Conservation (phyloP, 2,888 invertebrate species). For the Dryocosmus kuriphilus region DNA sequence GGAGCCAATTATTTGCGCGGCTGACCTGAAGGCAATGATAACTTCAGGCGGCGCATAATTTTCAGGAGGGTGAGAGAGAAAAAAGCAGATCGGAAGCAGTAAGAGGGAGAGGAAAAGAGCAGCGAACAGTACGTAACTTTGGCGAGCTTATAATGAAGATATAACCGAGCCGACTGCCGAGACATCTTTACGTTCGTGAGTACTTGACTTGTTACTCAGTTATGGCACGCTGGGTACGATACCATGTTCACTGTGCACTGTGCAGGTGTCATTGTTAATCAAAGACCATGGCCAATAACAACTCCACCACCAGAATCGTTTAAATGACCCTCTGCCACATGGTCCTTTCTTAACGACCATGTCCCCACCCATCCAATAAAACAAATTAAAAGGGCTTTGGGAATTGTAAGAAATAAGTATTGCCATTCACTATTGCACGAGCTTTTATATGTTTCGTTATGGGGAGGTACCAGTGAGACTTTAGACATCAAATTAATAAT, state of each 20-base stretch:
- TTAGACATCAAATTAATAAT: too few relatives aligned
- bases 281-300: constrained; percentile 59
- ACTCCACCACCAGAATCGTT: constrained; percentile 23
- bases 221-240: constrained; percentile 57
- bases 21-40: constrained; percentile 41
- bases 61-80: constrained; percentile 15
- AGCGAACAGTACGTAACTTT: constrained; percentile 73
- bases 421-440: too few relatives aligned
- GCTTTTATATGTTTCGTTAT: too few relatives aligned
- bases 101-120: constrained; percentile 11
- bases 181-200: constrained; percentile 74
- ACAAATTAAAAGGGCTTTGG: too few relatives aligned
- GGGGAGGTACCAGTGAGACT: too few relatives aligned
- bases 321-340: background rate
- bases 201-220: constrained; percentile 71
- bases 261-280: constrained; percentile 70
- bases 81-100: constrained; percentile 9
- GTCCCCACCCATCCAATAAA: background rate
- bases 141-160: constrained; percentile 75
- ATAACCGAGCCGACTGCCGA: constrained; percentile 73
- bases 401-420: too few relatives aligned
- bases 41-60: constrained; percentile 40
- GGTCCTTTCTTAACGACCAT: background rate
- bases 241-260: constrained; percentile 30
- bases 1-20: constrained; percentile 41